Base-by-base conservation (phyloP, 2,888 invertebrate species). In the Blastobasis adustella region DNA sequence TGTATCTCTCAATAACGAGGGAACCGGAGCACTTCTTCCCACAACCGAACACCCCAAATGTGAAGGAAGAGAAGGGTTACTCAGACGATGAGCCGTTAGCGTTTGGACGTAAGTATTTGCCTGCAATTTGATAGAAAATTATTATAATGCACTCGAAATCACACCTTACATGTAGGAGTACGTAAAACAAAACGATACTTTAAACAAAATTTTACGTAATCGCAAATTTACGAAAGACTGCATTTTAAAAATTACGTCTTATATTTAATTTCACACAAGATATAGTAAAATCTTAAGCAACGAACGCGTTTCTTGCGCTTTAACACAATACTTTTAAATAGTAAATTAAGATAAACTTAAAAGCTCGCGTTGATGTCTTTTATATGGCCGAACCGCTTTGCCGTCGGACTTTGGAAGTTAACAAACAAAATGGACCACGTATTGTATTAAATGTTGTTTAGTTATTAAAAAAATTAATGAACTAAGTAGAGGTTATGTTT, bases 1-100 rank as follows among this genome's bases (percentile, higher is more conserved):
- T 87, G 86, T 85, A 80, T 76, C 65, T 85, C 37, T 83, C 85
- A 73, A 86, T 86, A 85, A 85, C 84, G 61, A 85, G 85, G 52
- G 85, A 86, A 70, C 79, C 86, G 55, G 86, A 87, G 61, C 72
- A 83, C 65, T 87, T 87, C 54, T 86, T 84, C 58, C 83, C 81
- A 63, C 78, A 80, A 58, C 80, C 81, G 41, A 79, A 82, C 51
- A 78, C 73, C 51, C 82, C 79, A 66, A 57, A 66, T n/a, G 65
- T 80, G 55, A 81, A 81, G 57, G 83, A 82, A 49, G 83, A 81
- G 49, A 76, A 71, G 54, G 82, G 76, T 54, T 85, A 76, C 58
- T 84, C 85, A 1, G 86, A 86, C 55, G 85, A 76, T 53, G 83
- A 85, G n/a, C 84, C 83, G 51, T 23, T 23, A 23, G 85, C 83